Base-by-base conservation (phyloP, 2,113 vertebrate species). In the Orthonyx spaldingii region DNA sequence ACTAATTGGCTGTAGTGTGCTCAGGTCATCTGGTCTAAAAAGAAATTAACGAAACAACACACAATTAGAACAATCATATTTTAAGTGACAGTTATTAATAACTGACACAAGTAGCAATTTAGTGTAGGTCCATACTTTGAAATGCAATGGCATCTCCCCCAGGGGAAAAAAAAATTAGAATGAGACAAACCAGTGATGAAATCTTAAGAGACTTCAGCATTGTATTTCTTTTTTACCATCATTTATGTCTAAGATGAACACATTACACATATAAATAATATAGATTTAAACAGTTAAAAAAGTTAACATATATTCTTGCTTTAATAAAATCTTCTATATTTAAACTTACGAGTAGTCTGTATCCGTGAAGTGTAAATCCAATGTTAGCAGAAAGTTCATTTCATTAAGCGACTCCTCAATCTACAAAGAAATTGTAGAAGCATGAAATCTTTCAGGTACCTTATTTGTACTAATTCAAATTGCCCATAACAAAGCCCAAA, bases 281-380 rank as follows among this genome's bases (percentile, higher is more conserved):
- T 9, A 90, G 15, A 70, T 68, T 84, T 71, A 75, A 81, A 53
- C 23, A 83, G 28, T 86, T 80, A 5, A 14, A 68, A 47, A 49
- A 83, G 24, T 60, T 82, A 46, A 68, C 6, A 78, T 26, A 41
- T 27, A 72, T 39, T 76, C 18, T 64, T 76, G 33, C 30, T 83
- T 83, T 71, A 93, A 88, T 68, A 89, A 87, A 82, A 89, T 41
- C 9, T 24, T 59, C 64, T 57, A 19, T 33, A 71, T 94, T 89
- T 94, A 94, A 98, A 99, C 99, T 97, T 98, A 99, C 99, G 99
- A 98, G 97, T 99, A 99, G 98, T 99, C 99, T 49, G 99, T 99
- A 97, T 99, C 99, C 83, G 99, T 99, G 97, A 99, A 99, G 97
- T 98, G 98, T 37, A 99, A 98, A 97, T 99, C 99, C 98, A 99